Conservation (phyloP, 2,888 invertebrate species). For the Acronicta alni region DNA sequence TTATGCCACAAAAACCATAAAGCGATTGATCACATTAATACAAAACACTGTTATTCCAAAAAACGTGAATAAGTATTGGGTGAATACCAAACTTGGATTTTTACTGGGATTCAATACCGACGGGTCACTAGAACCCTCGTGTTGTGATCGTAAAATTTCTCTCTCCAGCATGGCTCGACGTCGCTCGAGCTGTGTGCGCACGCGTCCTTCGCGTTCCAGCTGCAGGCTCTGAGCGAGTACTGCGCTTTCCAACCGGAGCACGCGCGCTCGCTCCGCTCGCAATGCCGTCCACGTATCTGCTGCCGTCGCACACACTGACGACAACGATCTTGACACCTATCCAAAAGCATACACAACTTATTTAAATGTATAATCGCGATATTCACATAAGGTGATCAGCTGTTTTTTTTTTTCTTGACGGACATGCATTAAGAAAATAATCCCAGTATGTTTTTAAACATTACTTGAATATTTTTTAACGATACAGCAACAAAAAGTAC, state of each 20-base stretch:
- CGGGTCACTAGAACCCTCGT: conserved; percentile 49
- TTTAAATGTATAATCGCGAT: too few relatives aligned
- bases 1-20: not conserved
- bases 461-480: too few relatives aligned
- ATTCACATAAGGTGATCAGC: too few relatives aligned
- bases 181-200: conserved; percentile 80
- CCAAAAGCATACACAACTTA: conserved; percentile 4
- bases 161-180: conserved; percentile 77
- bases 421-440: too few relatives aligned
- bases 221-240: conserved; percentile 79
- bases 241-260: conserved; percentile 78
- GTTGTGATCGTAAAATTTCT: conserved; percentile 68
- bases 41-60: conserved; percentile 11
- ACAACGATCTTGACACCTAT: conserved; percentile 76
- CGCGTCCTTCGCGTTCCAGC: conserved; percentile 77
- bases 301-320: conserved; percentile 74
- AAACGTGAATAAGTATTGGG: conserved; percentile 20
- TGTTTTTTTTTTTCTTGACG: too few relatives aligned
- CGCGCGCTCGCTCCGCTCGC: conserved; percentile 78
- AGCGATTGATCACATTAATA: conserved; percentile 5
- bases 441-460: too few relatives aligned
- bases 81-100: conserved; percentile 67
- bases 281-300: conserved; percentile 81
- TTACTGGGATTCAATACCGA: conserved; percentile 49
- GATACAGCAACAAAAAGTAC: too few relatives aligned